phyloP scores from a whole-genome alignment of 2,113 vertebrate species.

The Peromyscus maniculatus region DNA sequence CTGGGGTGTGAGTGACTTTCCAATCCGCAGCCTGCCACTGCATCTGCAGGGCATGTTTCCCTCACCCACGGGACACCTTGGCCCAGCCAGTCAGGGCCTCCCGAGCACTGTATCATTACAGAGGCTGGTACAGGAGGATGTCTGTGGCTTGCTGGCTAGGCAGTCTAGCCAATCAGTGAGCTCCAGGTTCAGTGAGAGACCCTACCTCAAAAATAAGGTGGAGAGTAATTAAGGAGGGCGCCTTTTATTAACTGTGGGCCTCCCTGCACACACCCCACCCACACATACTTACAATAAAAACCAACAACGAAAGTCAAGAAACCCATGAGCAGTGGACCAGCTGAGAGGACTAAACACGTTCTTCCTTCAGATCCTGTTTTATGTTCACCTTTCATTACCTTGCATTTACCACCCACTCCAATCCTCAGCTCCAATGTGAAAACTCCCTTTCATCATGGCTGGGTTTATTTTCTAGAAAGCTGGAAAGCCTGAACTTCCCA shows the following conservation, averaged over 20 bases:
- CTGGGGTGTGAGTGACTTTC: too few species aligned
- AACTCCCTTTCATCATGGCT: conserved; percentile 6
- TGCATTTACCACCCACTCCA: background rate
- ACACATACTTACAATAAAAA: background rate
- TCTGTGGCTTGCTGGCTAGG: background rate
- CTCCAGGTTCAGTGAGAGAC: background rate
- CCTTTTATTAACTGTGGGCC: background rate
- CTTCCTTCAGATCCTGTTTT: background rate
- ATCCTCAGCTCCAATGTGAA: background rate
- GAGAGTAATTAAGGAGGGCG: background rate
- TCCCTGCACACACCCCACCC: too few species aligned
- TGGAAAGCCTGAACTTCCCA: background rate
- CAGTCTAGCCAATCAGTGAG: background rate
- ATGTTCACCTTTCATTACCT: background rate
- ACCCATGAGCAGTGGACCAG: background rate
- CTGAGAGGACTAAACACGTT: background rate
- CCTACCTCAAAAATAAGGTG: background rate
- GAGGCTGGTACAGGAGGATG: background rate
- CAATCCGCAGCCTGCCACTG: too few species aligned
- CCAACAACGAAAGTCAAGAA: background rate
- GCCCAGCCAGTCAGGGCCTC: too few species aligned
- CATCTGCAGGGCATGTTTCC: too few species aligned
- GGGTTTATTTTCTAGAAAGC: accelerated
- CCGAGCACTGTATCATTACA: too few species aligned
- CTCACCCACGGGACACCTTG: too few species aligned